Conservation (phyloP, 2,888 invertebrate species). For the Gandaritis pyraliata region DNA sequence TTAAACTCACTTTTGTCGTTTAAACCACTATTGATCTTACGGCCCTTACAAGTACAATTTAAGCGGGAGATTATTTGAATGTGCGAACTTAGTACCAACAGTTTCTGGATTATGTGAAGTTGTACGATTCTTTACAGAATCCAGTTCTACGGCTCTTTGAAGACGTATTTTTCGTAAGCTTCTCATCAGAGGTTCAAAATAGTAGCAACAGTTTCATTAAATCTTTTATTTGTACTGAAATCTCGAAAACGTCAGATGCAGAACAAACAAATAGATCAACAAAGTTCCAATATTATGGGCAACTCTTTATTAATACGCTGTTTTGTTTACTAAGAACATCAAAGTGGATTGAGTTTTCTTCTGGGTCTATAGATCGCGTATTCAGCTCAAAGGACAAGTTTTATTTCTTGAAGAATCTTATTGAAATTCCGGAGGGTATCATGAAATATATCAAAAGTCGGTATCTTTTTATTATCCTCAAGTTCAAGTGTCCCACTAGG, state of each 20-base stretch:
- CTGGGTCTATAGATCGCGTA: conserved; percentile 7
- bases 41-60: conserved; percentile 26
- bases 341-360: conserved; percentile 1
- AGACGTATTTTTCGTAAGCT: too few relatives aligned
- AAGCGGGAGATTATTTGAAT: conserved; percentile 24
- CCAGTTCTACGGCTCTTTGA: too few relatives aligned
- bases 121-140: too few relatives aligned
- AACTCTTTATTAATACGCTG: neutral
- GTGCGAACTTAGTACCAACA: neutral
- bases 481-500: neutral
- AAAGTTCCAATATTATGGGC: neutral
- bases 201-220: too few relatives aligned
- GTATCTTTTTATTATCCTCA: neutral
- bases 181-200: too few relatives aligned
- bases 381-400: conserved; percentile 10
- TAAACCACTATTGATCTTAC: too few relatives aligned
- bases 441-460: conserved; percentile 3
- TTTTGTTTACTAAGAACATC: conserved; percentile 3
- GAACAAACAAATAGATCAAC: conserved; percentile 6
- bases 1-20: too few relatives aligned
- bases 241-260: neutral
- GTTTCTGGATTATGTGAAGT: too few relatives aligned
- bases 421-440: conserved; percentile 2
- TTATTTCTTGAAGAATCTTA: conserved; percentile 5
- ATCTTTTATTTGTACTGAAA: too few relatives aligned